Percentiles rank a stretch among this genome's conserved stretches.
Conservation (phyloP, 2,113 vertebrate genomes). For the Centropristis striata region DNA sequence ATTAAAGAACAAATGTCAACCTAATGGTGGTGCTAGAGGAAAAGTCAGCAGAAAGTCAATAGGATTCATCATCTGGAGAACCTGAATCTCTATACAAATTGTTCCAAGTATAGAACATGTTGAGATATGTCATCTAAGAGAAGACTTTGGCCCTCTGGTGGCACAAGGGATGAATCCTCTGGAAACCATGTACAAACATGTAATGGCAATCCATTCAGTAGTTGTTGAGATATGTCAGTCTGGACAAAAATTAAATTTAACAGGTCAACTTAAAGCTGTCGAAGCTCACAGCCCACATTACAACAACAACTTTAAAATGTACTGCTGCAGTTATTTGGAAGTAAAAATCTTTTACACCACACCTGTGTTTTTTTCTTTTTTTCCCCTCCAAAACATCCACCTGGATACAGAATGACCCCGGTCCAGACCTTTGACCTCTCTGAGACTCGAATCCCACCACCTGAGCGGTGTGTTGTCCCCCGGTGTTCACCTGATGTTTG, state of each 20-base stretch:
- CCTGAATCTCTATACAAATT: too few species aligned
- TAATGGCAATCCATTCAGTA: background rate
- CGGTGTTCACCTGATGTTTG: slow-evolving; percentile 71
- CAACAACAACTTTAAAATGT: background rate
- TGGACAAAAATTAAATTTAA: slow-evolving; percentile 11
- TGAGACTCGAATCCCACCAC: slow-evolving; percentile 49
- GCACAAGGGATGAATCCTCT: too few species aligned
- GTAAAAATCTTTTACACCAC: slow-evolving; percentile 3
- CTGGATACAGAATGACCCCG: slow-evolving; percentile 68
- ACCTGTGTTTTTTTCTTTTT: slow-evolving; percentile 7
- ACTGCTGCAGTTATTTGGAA: background rate
- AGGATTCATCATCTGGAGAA: background rate
- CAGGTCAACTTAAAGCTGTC: too few species aligned
- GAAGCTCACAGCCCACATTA: background rate
- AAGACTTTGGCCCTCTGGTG: too few species aligned
- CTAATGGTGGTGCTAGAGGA: background rate
- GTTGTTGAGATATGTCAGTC: background rate
- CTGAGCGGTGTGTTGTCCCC: slow-evolving; percentile 54
- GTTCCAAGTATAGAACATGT: too few species aligned
- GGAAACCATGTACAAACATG: background rate
- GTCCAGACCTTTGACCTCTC: slow-evolving; percentile 69
- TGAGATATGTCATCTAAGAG: too few species aligned
- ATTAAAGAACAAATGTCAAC: background rate
- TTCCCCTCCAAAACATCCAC: slow-evolving; percentile 52
- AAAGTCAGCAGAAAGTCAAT: background rate